A percentile compares a stretch with the other conserved stretches of the same genome.
phyloP scores from a whole-genome alignment of 2,797 vertebrate species.

The Loris lydekkerianus region DNA sequence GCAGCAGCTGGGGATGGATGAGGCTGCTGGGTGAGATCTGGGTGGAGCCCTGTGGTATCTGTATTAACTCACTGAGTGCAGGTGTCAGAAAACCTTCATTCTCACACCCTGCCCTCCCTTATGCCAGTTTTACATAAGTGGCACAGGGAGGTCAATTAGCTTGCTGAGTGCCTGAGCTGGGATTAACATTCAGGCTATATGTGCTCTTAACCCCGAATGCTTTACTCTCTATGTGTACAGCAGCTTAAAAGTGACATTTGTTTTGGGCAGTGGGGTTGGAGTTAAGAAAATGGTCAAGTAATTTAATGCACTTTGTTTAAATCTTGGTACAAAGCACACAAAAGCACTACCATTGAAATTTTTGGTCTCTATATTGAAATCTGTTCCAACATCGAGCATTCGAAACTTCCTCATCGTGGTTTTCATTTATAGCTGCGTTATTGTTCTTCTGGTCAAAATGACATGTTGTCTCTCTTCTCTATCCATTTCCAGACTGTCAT shows the following conservation, averaged over 20 bases:
- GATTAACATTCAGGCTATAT: neutral
- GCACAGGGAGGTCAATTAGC: neutral
- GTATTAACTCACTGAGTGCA: neutral
- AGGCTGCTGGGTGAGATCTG: neutral
- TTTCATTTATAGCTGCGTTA: neutral
- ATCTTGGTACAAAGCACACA: neutral
- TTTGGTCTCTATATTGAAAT: neutral
- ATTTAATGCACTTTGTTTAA: neutral
- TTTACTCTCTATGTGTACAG: neutral
- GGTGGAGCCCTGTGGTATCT: neutral
- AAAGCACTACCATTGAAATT: neutral
- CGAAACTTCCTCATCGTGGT: neutral
- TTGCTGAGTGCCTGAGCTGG: neutral
- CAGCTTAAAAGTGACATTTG: neutral
- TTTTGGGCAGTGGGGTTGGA: neutral
- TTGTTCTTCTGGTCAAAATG: neutral
- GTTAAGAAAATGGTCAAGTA: neutral
- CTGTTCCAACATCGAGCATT: neutral
- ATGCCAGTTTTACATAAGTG: neutral
- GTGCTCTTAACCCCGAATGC: neutral
- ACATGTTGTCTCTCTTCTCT: slow-evolving; percentile 65
- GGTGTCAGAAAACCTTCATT: neutral
- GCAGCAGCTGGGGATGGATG: neutral
- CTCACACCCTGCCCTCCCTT: neutral
- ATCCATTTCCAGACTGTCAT: slow-evolving; percentile 92